Percentiles rank a stretch among this genome's conserved stretches.
Conservation (phyloP, 2,113 vertebrate genomes). For the Tragelaphus buxtoni region DNA sequence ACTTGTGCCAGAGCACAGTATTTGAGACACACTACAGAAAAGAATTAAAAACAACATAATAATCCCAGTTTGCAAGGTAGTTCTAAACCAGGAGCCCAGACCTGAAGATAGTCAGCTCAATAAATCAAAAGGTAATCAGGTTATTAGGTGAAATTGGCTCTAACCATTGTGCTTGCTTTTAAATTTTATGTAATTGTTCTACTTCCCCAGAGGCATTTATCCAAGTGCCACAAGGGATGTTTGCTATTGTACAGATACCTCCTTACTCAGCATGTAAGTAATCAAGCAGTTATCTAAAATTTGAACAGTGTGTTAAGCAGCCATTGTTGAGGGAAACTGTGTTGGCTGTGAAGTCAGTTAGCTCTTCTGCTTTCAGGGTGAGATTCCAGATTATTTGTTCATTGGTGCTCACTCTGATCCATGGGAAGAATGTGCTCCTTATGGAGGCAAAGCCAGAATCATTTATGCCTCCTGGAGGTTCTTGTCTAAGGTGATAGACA, state of each 20-base stretch:
- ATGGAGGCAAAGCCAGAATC: not conserved
- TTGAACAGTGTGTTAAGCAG: not conserved
- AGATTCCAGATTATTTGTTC: not conserved
- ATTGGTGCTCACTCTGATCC: not conserved
- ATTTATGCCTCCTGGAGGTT: not conserved
- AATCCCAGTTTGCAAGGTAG: not conserved
- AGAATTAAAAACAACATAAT: not conserved
- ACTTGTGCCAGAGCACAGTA: not conserved
- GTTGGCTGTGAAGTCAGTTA: not conserved
- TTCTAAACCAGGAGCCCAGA: not conserved
- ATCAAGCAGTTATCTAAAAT: not conserved
- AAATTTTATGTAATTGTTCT: not conserved
- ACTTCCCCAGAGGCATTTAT: not conserved
- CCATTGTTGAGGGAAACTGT: not conserved
- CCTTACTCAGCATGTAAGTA: not conserved
- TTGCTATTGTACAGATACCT: not conserved
- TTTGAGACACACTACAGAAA: not conserved
- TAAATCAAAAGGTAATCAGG: not conserved
- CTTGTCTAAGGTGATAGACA: not conserved
- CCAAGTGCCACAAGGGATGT: not conserved
- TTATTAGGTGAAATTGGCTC: not conserved
- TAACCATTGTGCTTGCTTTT: not conserved
- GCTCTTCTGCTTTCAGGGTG: not conserved
- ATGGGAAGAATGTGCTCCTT: not conserved
- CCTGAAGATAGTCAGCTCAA: not conserved